Base-by-base conservation (phyloP, 2,797 vertebrate genomes). In the Tiaroga cobitis region DNA sequence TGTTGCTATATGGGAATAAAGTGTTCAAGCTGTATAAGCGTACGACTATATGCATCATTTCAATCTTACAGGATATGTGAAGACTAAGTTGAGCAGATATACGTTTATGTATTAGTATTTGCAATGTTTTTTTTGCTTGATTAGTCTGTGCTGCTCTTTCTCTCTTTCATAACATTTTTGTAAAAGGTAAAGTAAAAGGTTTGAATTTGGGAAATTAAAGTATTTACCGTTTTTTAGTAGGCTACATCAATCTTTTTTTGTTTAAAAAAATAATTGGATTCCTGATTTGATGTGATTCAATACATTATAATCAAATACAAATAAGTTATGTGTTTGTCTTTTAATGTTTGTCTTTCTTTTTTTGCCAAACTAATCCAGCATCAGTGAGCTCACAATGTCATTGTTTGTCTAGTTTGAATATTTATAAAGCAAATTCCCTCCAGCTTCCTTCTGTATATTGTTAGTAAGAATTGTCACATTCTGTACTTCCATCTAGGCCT, bases 1-100 rank as follows among this genome's bases (percentile, higher is more conserved):
- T 72, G 51, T 61, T 73, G n/a, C n/a, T 59, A 72, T 59, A 72
- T 82, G 46, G 68, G 51, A 43, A 73, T 43, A 2, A 32, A 15
- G 18, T 39, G 21, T 69, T 15, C 13, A 15, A 32, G 26, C 26
- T 32, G 29, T 80, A n/a, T n/a, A n/a, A n/a, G n/a, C n/a, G n/a
- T n/a, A 21, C 0, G 5, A 21, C 32, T 59, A n/a, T 18, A 39
- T 37, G 37, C 1, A 19, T 15, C 3, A 77, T 59, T 77, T 56
- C 2, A n/a, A 21, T 56, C 74, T 76, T 32, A 46, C 13, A 46
- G 43, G 11, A 46, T 46, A 13, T 46, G 41, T 43, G 43, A 46
- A 15, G 43, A 46, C 43, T 46, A 46, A 13, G 43, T 43, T 43
- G 43, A 43, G 11, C 43, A 43, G 10, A 43, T 43, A 43, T 11